A percentile compares a stretch with the other conserved stretches of the same genome.
Conservation (phyloP, 2,888 invertebrate genomes). For the Xanthostigma xanthostigma region DNA sequence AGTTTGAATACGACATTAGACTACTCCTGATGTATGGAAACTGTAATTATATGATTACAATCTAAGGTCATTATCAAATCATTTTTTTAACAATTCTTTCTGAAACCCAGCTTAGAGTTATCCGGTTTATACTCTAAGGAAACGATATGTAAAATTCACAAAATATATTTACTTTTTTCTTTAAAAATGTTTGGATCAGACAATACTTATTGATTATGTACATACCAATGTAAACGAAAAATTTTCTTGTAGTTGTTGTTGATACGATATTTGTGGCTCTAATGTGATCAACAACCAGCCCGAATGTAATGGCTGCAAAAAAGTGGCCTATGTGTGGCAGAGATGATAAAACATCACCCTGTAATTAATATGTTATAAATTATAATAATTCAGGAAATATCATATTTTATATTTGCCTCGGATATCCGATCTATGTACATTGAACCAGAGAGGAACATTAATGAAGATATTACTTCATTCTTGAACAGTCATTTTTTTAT, state of each 20-base stretch:
- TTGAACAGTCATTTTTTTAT: too few species aligned
- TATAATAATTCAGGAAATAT: neutral
- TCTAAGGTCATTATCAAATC: too few species aligned
- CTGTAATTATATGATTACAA: too few species aligned
- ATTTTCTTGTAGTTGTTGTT: slow-evolving; percentile 38
- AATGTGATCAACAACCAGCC: slow-evolving; percentile 39
- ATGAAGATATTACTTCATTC: too few species aligned
- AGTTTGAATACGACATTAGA: too few species aligned
- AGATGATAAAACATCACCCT: slow-evolving; percentile 39
- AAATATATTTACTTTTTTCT: neutral
- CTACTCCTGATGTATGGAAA: too few species aligned
- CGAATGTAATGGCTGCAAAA: slow-evolving; percentile 37
- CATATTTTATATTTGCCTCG: neutral
- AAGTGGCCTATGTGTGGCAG: slow-evolving; percentile 41
- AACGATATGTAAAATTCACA: neutral
- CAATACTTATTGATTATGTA: slow-evolving; percentile 1
- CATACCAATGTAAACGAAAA: slow-evolving; percentile 39
- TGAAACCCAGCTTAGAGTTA: too few species aligned
- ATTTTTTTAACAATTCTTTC: too few species aligned
- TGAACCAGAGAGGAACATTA: neutral
- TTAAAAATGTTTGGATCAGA: neutral
- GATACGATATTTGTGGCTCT: slow-evolving; percentile 35
- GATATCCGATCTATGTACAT: neutral
- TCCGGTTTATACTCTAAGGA: too few species aligned
- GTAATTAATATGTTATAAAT: slow-evolving; percentile 6